These are phyloP conservation scores for Lasiommata megera DNA, from an alignment of 2,888 invertebrate species.

Conservation along the genomic window DNA sequence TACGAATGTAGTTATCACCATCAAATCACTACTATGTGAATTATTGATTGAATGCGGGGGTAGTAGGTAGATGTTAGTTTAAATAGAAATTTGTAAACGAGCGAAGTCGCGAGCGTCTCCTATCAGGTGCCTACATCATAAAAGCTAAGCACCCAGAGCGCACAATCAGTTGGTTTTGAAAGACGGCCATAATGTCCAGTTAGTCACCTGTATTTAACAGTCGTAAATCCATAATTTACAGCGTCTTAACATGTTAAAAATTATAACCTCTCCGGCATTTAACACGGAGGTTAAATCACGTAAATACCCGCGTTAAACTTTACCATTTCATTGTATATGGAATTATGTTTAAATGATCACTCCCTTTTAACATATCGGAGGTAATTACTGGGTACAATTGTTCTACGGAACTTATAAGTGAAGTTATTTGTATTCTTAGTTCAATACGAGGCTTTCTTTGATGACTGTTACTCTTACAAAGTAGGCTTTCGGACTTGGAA, in stretches of 20 bases:
- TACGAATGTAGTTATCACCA: too few species aligned
- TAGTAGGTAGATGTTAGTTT: too few species aligned
- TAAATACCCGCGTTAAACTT: neutral
- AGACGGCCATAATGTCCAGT: neutral
- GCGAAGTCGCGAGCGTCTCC: too few species aligned
- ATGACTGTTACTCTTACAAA: too few species aligned
- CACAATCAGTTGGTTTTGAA: neutral
- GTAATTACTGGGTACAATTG: neutral
- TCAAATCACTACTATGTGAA: too few species aligned
- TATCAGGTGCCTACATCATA: neutral
- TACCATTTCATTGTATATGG: neutral
- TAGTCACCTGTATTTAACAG: conserved; percentile 16
- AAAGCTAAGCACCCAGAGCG: neutral
- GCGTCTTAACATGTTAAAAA: conserved; percentile 18
- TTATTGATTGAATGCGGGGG: too few species aligned
- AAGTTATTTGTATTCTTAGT: too few species aligned
- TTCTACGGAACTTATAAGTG: neutral
- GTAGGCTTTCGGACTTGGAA: too few species aligned
- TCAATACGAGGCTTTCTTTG: too few species aligned
- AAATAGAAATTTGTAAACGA: too few species aligned
- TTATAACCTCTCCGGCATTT: neutral
- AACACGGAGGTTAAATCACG: neutral
- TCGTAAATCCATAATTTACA: conserved; percentile 20
- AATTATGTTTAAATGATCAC: neutral
- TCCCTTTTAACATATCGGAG: neutral